These are phyloP conservation scores for Drosophila picticornis DNA, from an alignment of 2,888 invertebrate species.

Conservation along the genomic window DNA sequence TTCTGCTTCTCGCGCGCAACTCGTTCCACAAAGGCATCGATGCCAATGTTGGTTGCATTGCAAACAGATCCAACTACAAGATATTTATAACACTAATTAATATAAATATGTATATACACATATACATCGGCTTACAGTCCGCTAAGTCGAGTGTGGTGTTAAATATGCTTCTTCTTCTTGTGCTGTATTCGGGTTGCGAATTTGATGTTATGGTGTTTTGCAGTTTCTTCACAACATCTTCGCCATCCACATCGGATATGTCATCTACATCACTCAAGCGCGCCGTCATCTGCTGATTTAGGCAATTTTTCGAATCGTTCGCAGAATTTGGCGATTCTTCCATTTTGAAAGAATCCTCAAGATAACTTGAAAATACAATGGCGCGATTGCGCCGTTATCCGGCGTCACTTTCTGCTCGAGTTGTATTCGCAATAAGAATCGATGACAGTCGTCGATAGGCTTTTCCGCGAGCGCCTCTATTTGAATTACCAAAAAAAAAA, in stretches of 20 bases:
- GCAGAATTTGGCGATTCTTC: background rate
- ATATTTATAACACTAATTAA: background rate
- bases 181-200: slow-evolving; percentile 5
- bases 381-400: background rate
- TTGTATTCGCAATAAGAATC: background rate
- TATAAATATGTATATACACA: background rate
- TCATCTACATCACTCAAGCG: slow-evolving; percentile 43
- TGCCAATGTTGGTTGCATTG: background rate
- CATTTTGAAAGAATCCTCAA: slow-evolving; percentile 16
- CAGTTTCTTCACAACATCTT: slow-evolving; percentile 31
- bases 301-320: background rate
- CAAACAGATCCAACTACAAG: slow-evolving; percentile 5
- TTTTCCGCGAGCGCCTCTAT: background rate
- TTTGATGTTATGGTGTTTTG: slow-evolving; percentile 20
- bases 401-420: background rate
- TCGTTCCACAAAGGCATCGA: slow-evolving; percentile 45
- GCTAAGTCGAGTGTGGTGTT: slow-evolving; percentile 21
- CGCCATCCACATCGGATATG: slow-evolving; percentile 45
- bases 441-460: background rate
- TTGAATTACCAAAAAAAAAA: background rate
- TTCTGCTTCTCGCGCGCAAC: slow-evolving; percentile 62
- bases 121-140: slow-evolving; percentile 7
- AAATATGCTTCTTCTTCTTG: slow-evolving; percentile 22
- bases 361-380: background rate
- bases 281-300: slow-evolving; percentile 1